phyloP scores from a whole-genome alignment of 2,888 invertebrate genomes.

The Pterostichus niger region DNA sequence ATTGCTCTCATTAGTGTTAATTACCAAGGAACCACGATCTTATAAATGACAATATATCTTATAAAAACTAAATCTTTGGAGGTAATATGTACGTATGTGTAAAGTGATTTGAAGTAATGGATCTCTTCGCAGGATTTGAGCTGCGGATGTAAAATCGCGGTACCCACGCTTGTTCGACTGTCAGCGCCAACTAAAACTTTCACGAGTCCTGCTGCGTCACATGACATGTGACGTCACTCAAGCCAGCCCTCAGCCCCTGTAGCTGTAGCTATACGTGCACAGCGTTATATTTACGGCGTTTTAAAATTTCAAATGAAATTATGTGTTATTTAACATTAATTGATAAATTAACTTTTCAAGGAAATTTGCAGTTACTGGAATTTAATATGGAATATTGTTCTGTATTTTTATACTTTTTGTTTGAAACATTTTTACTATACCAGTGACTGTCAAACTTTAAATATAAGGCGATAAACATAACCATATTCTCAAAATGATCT shows the following conservation, averaged over 20 bases:
- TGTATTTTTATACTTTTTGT: not conserved
- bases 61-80: too few species aligned
- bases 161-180: conserved; percentile 16
- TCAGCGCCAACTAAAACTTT: conserved; percentile 36
- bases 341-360: conserved; percentile 7
- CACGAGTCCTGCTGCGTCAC: conserved; percentile 32
- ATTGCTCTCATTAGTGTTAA: too few species aligned
- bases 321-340: conserved; percentile 25
- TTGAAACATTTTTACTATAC: too few species aligned
- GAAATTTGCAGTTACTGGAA: not conserved
- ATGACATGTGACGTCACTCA: conserved; percentile 43
- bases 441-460: too few species aligned
- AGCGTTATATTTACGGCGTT: not conserved
- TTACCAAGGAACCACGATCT: too few species aligned
- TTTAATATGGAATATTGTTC: not conserved
- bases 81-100: not conserved
- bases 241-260: not conserved
- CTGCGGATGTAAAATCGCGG: conserved; percentile 11
- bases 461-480: too few species aligned
- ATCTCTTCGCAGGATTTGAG: not conserved
- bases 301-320: conserved; percentile 44
- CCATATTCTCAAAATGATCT: too few species aligned
- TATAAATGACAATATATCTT: too few species aligned
- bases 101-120: not conserved
- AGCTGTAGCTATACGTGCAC: too few species aligned